Percentiles rank a stretch among this genome's conserved stretches.
Evolutionary conservation across 1,140 invertebrate species (phyloP).

Genomic region (Platyscapa corneri): DNA sequence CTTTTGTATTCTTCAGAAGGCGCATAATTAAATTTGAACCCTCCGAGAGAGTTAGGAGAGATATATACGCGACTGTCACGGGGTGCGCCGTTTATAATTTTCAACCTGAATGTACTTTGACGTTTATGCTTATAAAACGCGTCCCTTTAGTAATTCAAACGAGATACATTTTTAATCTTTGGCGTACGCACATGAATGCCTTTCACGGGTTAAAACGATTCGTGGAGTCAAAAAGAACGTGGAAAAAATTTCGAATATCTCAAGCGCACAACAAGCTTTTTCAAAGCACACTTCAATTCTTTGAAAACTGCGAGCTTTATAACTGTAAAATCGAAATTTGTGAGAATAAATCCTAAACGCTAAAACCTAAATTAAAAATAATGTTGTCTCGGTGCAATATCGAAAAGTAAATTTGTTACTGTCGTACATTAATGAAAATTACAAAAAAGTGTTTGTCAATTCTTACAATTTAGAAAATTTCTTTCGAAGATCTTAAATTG

Average conservation of each 20-base stretch:
- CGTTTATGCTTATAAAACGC: conserved; percentile 41
- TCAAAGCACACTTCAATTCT: not conserved
- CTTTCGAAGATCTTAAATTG: not conserved
- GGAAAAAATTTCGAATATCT: not conserved
- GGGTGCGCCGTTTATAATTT: conserved; percentile 34
- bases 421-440: not conserved
- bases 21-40: conserved; percentile 59
- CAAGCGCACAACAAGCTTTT: not conserved
- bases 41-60: conserved; percentile 16
- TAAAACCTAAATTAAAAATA: not conserved
- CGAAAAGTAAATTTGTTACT: not conserved
- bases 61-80: not conserved
- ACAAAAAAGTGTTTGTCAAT: not conserved
- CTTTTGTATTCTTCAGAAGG: conserved; percentile 56
- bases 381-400: not conserved
- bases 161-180: conserved; percentile 38
- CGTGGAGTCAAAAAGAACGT: conserved; percentile 1
- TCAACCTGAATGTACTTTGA: conserved; percentile 28
- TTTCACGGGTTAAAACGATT: not conserved
- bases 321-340: not conserved
- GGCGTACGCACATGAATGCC: not conserved
- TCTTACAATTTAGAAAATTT: not conserved
- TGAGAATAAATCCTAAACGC: not conserved
- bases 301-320: not conserved
- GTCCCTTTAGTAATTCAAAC: conserved; percentile 21